Base-by-base conservation (phyloP, 2,888 invertebrate genomes). In the Crossocerus cetratus region DNA sequence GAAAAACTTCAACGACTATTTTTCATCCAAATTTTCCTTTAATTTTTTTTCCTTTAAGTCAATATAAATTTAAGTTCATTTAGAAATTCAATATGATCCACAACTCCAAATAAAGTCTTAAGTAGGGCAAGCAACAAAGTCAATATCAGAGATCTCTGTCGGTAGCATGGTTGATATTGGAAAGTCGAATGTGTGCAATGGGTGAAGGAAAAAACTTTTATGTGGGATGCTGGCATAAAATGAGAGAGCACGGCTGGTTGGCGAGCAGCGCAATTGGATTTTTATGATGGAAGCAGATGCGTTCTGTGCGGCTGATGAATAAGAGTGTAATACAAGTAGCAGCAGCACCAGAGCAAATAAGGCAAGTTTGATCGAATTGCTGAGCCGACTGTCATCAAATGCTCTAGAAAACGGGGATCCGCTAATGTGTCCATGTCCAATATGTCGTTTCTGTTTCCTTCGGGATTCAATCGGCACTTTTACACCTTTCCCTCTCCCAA, bases 261-360 rank as follows among this genome's bases (percentile, higher is more conserved):
- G 16, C n/a, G 16, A 21, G n/a, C 11, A 22, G 45, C 32, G 49
- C 45, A 32, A 61, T 65, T 59, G 56, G 66, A 57, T 66, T 75
- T 75, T 72, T 64, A 76, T 53, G 61, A 43, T 14, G 32, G 18
- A 49, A 42, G 23, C 56, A 72, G 60, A 60, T 70, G 70, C 16
- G 42, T 32, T 32, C 32, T 56, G 8, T 2, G 18, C 20, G 14
- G n/a, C 58, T 20, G 44, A 57, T n/a, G 49, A 65, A 57, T 58
- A 70, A 55, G 55, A 53, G 43, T 42, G 49, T 18, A 58, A 73
- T 58, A 54, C 32, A 32, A 32, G 32, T 42, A 43, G 42, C 57
- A 45, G n/a, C n/a, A n/a, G n/a, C n/a, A n/a, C n/a, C n/a, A n/a
- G n/a, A n/a, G n/a, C n/a, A n/a, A n/a, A n/a, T n/a, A n/a, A n/a